phyloP scores from a whole-genome alignment of 2,113 vertebrate species.

The Galemys pyrenaicus region DNA sequence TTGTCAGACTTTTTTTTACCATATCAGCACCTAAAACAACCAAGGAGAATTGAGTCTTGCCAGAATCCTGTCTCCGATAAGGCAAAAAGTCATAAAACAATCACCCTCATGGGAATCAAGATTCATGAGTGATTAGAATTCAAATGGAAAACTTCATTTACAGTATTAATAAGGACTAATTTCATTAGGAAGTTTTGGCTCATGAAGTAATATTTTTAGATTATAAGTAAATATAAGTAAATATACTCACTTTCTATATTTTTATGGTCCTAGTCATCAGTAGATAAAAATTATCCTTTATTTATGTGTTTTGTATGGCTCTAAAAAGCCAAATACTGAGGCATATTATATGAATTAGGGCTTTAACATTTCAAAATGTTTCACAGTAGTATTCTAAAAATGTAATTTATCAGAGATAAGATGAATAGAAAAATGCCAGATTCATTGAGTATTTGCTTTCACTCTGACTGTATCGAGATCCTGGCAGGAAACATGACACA shows the following conservation, averaged over 20 bases:
- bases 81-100: neutral
- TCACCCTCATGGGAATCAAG: neutral
- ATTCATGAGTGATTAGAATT: neutral
- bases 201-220: neutral
- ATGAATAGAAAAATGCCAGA: neutral
- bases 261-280: neutral
- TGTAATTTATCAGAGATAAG: neutral
- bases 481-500: neutral
- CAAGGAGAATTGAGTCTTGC: neutral
- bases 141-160: neutral
- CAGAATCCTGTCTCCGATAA: neutral
- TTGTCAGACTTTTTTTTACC: neutral
- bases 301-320: neutral
- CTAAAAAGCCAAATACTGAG: too few relatives aligned
- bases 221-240: neutral
- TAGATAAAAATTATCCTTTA: neutral
- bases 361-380: neutral
- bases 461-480: neutral
- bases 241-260: neutral
- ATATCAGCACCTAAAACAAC: neutral
- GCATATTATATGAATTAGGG: neutral
- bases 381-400: neutral
- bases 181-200: neutral
- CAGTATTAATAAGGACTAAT: neutral
- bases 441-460: neutral